Conservation (phyloP, 2,113 vertebrate species). For the Dicerorhinus sumatrensis region DNA sequence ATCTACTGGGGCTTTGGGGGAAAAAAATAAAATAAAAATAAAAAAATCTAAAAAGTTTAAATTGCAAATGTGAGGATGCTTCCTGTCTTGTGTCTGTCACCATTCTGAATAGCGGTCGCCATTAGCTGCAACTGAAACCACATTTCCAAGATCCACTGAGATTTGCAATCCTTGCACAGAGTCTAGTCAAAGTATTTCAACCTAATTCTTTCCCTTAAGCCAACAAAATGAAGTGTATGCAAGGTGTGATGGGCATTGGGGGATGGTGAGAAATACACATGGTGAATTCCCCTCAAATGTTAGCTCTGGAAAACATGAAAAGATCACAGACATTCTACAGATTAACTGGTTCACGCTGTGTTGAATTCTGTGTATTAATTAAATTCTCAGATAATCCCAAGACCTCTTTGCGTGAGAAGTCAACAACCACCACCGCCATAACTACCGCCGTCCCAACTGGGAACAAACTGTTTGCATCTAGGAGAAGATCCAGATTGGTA, state of each 20-base stretch:
- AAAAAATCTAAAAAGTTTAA: too few species aligned
- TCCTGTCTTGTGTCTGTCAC: background rate
- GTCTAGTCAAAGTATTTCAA: background rate
- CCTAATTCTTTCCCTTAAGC: background rate
- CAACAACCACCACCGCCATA: background rate
- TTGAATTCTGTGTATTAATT: too few species aligned
- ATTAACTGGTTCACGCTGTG: background rate
- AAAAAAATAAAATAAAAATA: too few species aligned
- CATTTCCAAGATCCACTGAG: background rate
- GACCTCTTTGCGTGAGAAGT: background rate
- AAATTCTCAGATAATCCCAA: background rate
- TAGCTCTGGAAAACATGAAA: too few species aligned
- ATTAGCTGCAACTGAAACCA: background rate
- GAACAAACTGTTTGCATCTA: background rate
- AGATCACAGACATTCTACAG: too few species aligned
- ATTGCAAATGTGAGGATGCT: slow-evolving; percentile 36
- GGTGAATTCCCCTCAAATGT: background rate
- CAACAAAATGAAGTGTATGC: background rate
- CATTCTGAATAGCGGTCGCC: background rate
- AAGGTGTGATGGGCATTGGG: background rate
- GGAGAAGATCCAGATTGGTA: background rate
- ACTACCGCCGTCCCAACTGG: background rate
- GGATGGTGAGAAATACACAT: accelerated
- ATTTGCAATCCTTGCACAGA: background rate
- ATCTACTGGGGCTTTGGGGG: too few species aligned